Base-by-base conservation (phyloP, 1,140 invertebrate species). In the Spodoptera frugiperda region DNA sequence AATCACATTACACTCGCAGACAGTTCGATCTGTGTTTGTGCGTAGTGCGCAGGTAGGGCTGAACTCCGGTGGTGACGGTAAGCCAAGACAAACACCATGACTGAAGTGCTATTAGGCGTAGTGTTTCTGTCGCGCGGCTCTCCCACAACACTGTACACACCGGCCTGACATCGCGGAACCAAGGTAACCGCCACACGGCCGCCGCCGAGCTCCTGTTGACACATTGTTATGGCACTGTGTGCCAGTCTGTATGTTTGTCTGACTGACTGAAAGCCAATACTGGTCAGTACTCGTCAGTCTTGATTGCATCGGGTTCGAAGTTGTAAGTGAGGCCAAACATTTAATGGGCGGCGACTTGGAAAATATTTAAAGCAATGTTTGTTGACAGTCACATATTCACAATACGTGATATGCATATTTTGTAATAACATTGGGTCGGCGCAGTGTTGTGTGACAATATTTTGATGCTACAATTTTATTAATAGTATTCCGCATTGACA, bases 51-150 rank as follows among this genome's bases (percentile, higher is more conserved):
- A 72, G 70, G 70, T 54, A 12, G 51, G n/a, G 54, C 11, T 59
- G 11, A 19, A 48, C 67, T 44, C 19, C 57, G 15, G 17, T 39
- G 44, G n/a, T 54, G 70, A 72, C 70, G 70, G n/a, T 17, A 72
- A 25, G 33, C 33, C 54, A 72, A 33, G 25, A 53, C 67, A 72
- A 72, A 72, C 54, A 72, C 44, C 70, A 48, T 57, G 57, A 72
- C 70, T 72, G 11, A 44, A 72, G 70, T 59, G 70, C 30, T 72
- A 72, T 59, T 57, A 54, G 39, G 70, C 59, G 53, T 72, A 54
- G 53, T 33, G 33, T 72, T 57, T 57, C 70, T 57, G 19, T 25
- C 51, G 54, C 46, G 17, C 68, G 46, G 1, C 4, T 54, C 44
- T 11, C 51, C 53, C n/a, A 39, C n/a, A n/a, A n/a, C n/a, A n/a